Percentiles rank a stretch among this genome's conserved stretches.
phyloP scores from a whole-genome alignment of 64 coral and sea anemone species.

The Montipora foliosa region DNA sequence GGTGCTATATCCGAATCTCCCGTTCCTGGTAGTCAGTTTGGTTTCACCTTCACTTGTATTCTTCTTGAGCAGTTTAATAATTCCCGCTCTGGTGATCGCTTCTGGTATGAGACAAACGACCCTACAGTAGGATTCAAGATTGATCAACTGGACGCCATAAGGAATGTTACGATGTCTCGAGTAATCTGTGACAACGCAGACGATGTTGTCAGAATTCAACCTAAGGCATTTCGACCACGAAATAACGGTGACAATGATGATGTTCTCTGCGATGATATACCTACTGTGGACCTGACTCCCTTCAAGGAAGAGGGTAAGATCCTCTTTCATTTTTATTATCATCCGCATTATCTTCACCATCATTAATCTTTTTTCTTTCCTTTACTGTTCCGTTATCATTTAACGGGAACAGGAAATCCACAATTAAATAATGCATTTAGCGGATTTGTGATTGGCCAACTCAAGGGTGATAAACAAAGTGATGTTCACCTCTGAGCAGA shows the following conservation, averaged over 20 bases:
- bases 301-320: neutral
- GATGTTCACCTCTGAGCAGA: too few relatives aligned
- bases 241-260: neutral
- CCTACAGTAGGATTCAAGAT: neutral
- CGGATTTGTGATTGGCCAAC: too few relatives aligned
- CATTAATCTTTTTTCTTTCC: too few relatives aligned
- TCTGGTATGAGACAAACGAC: slow-evolving; percentile 26
- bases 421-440: too few relatives aligned
- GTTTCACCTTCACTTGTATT: slow-evolving; percentile 29
- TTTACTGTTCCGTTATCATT: too few relatives aligned
- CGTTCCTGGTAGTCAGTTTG: neutral
- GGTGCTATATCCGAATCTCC: neutral
- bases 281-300: neutral
- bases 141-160: neutral
- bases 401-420: too few relatives aligned
- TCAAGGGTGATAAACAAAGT: too few relatives aligned
- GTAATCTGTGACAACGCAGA: slow-evolving; percentile 4
- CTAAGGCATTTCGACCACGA: neutral
- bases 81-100: slow-evolving; percentile 43
- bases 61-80: slow-evolving; percentile 20
- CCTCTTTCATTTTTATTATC: too few relatives aligned
- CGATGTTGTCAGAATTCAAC: neutral
- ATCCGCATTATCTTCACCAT: too few relatives aligned
- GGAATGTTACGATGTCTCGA: neutral
- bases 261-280: neutral